Evolutionary conservation across 2,113 vertebrate species (phyloP).

Genomic region (Papio anubis): DNA sequence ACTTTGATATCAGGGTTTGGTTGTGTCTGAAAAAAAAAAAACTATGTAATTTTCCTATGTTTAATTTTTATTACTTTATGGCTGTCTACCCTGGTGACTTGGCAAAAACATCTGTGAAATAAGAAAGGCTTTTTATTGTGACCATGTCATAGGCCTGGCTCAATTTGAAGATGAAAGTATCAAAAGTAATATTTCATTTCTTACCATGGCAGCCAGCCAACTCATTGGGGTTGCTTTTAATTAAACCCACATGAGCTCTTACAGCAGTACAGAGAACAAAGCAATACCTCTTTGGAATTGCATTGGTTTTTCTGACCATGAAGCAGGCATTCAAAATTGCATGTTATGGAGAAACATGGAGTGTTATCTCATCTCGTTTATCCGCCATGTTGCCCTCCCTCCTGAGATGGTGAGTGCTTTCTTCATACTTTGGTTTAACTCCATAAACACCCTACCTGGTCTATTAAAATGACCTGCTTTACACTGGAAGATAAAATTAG

Average conservation of each 20-base stretch:
- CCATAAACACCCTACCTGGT: background rate
- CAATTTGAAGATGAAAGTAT: slow-evolving; percentile 59
- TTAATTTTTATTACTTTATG: slow-evolving; percentile 1
- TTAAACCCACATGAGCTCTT: slow-evolving; percentile 7
- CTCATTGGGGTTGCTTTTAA: slow-evolving; percentile 36
- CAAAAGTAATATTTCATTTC: slow-evolving; percentile 18
- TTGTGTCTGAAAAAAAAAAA: background rate
- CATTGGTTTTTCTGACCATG: background rate
- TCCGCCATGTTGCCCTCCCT: rapidly evolving
- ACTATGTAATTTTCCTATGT: background rate
- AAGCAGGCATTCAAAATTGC: background rate
- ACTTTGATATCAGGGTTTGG: background rate
- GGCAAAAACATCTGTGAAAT: background rate
- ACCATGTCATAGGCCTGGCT: slow-evolving; percentile 3
- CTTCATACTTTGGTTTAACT: background rate
- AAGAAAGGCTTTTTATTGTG: background rate
- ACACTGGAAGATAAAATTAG: background rate
- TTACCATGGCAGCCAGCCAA: background rate
- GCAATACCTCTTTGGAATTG: background rate
- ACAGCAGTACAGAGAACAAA: background rate
- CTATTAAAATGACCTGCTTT: background rate
- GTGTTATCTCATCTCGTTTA: background rate
- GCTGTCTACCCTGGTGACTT: background rate
- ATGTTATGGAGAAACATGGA: background rate
- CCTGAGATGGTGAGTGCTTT: background rate